A percentile compares a stretch with the other conserved stretches of the same genome.
Evolutionary conservation across 2,888 invertebrate species (phyloP).

Genomic region (Cyaniris semiargus): DNA sequence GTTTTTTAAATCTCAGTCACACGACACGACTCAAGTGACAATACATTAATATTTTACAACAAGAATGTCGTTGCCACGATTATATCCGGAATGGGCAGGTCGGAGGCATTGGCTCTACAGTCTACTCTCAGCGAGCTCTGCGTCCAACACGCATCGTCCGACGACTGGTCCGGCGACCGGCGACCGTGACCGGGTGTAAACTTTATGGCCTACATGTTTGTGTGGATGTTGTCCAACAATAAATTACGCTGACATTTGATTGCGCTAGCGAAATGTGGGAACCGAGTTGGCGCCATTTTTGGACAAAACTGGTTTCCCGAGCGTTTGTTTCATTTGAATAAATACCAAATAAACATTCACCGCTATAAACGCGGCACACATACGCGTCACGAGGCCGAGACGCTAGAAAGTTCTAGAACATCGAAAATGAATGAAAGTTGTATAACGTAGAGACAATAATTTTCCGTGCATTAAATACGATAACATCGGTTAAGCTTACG

Average conservation of each 20-base stretch:
- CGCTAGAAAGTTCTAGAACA: slow-evolving; percentile 1
- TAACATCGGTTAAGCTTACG: not conserved
- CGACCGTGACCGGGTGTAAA: not conserved
- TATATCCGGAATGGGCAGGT: not conserved
- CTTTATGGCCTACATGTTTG: not conserved
- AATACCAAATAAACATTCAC: slow-evolving; percentile 15
- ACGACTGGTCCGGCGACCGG: not conserved
- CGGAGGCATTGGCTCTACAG: not conserved
- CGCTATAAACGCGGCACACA: not conserved
- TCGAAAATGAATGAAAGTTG: not conserved
- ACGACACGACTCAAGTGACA: not conserved
- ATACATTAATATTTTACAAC: not conserved
- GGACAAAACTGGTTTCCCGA: not conserved
- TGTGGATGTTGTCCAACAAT: not conserved
- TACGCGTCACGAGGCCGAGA: not conserved
- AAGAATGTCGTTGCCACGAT: not conserved
- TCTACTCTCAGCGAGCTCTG: not conserved
- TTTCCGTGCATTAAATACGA: not conserved
- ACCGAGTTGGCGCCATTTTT: slow-evolving; percentile 24
- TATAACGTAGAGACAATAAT: not conserved
- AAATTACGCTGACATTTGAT: slow-evolving; percentile 15
- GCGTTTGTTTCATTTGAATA: slow-evolving; percentile 2
- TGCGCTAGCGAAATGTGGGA: slow-evolving; percentile 19
- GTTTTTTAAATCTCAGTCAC: not conserved
- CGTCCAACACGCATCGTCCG: not conserved